These are phyloP conservation scores for Lepidothrix coronata DNA, from an alignment of 2,113 vertebrate species.

Conservation along the genomic window DNA sequence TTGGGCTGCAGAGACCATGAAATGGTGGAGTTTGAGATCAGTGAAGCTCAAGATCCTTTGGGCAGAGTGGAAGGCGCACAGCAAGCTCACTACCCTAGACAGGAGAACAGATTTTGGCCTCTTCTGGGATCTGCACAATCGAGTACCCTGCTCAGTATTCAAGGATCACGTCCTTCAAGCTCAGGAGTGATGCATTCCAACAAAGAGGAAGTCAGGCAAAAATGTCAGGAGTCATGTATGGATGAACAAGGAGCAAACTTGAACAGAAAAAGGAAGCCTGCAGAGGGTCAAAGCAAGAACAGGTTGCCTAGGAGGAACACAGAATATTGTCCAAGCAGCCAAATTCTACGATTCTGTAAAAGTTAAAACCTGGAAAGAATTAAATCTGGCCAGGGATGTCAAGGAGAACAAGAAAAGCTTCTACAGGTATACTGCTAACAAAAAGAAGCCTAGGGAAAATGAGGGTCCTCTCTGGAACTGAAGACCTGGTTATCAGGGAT, in stretches of 20 bases:
- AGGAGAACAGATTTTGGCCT: not conserved
- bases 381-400: not conserved
- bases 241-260: not conserved
- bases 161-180: not conserved
- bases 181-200: not conserved
- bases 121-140: not conserved
- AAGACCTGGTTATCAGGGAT: not conserved
- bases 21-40: not conserved
- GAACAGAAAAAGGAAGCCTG: not conserved
- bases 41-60: not conserved
- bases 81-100: not conserved
- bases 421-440: fast-evolving
- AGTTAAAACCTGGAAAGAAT: not conserved
- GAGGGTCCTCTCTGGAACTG: not conserved
- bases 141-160: not conserved
- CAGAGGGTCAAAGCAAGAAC: not conserved
- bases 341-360: not conserved
- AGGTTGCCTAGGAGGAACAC: not conserved
- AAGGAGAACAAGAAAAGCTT: not conserved
- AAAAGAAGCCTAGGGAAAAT: not conserved
- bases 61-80: not conserved
- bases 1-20: not conserved
- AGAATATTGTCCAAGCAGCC: too few relatives aligned
- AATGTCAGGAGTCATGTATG: not conserved
- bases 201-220: not conserved